These are phyloP conservation scores for Heliconius hewitsoni DNA, from an alignment of 1,140 invertebrate species.

Conservation along the genomic window DNA sequence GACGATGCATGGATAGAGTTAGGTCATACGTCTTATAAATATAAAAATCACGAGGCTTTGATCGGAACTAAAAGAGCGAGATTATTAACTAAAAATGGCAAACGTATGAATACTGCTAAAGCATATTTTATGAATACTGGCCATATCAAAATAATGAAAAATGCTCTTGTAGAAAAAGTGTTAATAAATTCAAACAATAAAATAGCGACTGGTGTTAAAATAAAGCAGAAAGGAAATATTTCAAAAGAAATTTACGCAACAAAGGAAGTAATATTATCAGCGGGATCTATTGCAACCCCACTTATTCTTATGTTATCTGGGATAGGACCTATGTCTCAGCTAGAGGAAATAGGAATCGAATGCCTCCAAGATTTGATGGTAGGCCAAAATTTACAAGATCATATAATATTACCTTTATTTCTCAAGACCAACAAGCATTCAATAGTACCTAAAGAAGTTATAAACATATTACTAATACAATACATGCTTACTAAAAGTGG, in stretches of 20 bases:
- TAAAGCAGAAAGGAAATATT: constrained; percentile 37
- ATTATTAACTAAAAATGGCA: constrained; percentile 78
- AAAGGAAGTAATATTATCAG: constrained; percentile 82
- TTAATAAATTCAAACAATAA: constrained; percentile 56
- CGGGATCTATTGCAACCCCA: constrained; percentile 81
- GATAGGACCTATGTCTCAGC: constrained; percentile 70
- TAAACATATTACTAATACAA: constrained; percentile 50
- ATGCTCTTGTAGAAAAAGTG: constrained; percentile 55
- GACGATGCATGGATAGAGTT: constrained; percentile 68
- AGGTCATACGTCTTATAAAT: constrained; percentile 43
- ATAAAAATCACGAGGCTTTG: constrained; percentile 62
- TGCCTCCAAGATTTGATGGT: constrained; percentile 84
- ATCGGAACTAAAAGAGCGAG: constrained; percentile 70
- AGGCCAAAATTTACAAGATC: constrained; percentile 87
- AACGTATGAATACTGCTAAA: constrained; percentile 83
- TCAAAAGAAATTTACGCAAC: constrained; percentile 52
- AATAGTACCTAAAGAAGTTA: constrained; percentile 40
- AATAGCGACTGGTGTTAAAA: constrained; percentile 59
- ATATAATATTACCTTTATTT: constrained; percentile 69
- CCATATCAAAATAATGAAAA: constrained; percentile 79
- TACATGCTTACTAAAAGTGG: constrained; percentile 65
- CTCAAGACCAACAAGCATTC: constrained; percentile 53
- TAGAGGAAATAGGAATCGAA: constrained; percentile 72
- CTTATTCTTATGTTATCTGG: constrained; percentile 79
- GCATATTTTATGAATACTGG: constrained; percentile 85